A percentile compares a stretch with the other conserved stretches of the same genome.
Evolutionary conservation across 1,140 invertebrate species (phyloP).

Genomic region (Panulirus ornatus): DNA sequence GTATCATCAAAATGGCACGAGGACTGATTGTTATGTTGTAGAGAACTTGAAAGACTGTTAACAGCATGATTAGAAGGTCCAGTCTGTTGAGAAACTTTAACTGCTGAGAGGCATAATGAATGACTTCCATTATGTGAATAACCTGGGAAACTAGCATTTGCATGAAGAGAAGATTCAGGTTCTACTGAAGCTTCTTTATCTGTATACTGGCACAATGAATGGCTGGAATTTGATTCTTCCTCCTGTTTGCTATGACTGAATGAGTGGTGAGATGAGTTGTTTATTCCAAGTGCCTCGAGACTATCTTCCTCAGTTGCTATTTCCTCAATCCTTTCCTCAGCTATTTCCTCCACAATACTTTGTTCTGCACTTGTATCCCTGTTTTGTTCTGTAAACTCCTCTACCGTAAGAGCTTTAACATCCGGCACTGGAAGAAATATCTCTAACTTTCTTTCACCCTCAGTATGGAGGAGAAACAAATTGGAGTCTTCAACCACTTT

Average conservation of each 20-base stretch:
- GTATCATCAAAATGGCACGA: neutral
- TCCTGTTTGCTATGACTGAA: neutral
- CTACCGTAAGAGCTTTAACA: constrained; percentile 5
- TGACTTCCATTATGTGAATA: too few species aligned
- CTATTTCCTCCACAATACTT: constrained; percentile 59
- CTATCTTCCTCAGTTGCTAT: constrained; percentile 1
- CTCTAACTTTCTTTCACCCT: constrained; percentile 60
- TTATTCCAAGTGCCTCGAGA: neutral
- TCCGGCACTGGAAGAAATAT: constrained; percentile 57
- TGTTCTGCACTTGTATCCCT: constrained; percentile 51
- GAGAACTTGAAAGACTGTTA: too few species aligned
- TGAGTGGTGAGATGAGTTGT: neutral
- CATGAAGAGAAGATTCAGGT: too few species aligned
- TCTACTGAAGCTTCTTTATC: constrained; percentile 12
- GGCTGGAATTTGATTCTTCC: neutral
- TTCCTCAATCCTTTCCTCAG: constrained; percentile 43
- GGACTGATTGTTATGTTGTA: constrained; percentile 5
- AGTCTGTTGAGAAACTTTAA: too few species aligned
- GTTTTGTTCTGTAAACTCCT: constrained; percentile 44
- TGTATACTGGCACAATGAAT: neutral
- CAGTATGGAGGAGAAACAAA: neutral
- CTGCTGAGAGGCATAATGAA: neutral
- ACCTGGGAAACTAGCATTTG: too few species aligned
- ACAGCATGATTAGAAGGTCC: too few species aligned
- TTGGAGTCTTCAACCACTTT: neutral